Base-by-base conservation (phyloP, 2,797 vertebrate species). In the Pantherophis alleghaniensis region DNA sequence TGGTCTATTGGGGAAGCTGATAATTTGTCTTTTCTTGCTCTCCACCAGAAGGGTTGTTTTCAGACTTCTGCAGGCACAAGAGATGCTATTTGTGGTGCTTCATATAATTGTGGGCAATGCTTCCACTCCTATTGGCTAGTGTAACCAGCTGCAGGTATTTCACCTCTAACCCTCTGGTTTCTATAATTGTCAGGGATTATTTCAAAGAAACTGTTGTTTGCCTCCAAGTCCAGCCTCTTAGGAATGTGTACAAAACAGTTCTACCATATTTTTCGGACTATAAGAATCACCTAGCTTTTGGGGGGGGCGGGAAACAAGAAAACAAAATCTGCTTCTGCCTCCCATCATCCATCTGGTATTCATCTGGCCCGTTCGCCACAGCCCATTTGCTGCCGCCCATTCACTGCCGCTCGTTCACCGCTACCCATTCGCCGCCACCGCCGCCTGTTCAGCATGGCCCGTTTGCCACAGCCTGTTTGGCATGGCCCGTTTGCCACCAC, bases 401-500 rank as follows among this genome's bases (percentile, higher is more conserved):
- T 53, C 0, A 9, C 51, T 10, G 9, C 51, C 1, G 0, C 51
- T 51, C 47, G 0, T 7, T 53, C 51, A 53, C 9, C 0, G 1
- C 51, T 10, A 1, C 7, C 51, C 51, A 53, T 53, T 53, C 0
- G 51, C 51, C 51, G 10, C 9, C 7, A 10, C 7, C 7, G 9
- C 51, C 47, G 5, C 5, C 5, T 51, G 51, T 51, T 51, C 51
- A 51, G 51, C 51, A 0, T 1, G 51, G 51, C 51, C 51, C 51
- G 1, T 51, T 51, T 51, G 51, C 51, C 51, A 51, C 7, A 0
- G 47, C 47, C 47, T 47, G 5, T 47, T 47, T 47, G 47, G 47
- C 47, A 47, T 47, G 47, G 47, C 47, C 47, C 47, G 6, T 47
- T 47, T 47, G 47, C 47, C 6, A 51, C 47, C 7, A 1, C 47